These are phyloP conservation scores for Hyposoter didymator DNA, from an alignment of 2,888 invertebrate species.

Conservation along the genomic window DNA sequence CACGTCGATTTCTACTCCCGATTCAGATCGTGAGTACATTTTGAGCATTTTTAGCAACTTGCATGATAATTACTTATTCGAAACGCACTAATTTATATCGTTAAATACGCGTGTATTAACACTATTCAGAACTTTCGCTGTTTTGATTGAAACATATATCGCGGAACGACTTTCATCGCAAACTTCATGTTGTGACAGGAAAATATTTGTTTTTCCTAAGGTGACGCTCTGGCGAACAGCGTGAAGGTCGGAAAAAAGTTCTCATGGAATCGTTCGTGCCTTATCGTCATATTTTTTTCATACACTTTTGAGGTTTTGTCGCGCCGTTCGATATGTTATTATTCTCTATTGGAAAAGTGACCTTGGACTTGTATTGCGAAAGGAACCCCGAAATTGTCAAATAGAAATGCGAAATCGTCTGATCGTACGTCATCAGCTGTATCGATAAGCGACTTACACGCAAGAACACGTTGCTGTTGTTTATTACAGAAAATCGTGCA, in stretches of 20 bases:
- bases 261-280: no score
- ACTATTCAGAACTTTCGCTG: background rate
- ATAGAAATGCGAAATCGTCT: no score
- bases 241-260: no score
- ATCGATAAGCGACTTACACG: no score
- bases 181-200: constrained; percentile 48
- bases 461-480: no score
- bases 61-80: background rate
- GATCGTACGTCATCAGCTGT: no score
- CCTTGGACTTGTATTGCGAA: background rate
- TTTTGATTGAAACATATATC: constrained; percentile 39
- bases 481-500: no score
- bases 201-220: constrained; percentile 13
- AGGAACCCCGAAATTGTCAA: no score
- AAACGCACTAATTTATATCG: constrained; percentile 21
- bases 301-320: background rate
- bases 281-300: no score
- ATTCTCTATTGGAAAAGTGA: constrained; percentile 28
- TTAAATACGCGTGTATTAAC: background rate
- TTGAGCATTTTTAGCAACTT: constrained; percentile 1
- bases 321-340: background rate
- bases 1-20: background rate
- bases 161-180: constrained; percentile 20
- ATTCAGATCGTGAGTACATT: constrained; percentile 6
- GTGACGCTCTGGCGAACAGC: background rate